Percentiles rank a stretch among this genome's conserved stretches.
phyloP scores from a whole-genome alignment of 2,113 vertebrate genomes.

The Tragelaphus strepsiceros region DNA sequence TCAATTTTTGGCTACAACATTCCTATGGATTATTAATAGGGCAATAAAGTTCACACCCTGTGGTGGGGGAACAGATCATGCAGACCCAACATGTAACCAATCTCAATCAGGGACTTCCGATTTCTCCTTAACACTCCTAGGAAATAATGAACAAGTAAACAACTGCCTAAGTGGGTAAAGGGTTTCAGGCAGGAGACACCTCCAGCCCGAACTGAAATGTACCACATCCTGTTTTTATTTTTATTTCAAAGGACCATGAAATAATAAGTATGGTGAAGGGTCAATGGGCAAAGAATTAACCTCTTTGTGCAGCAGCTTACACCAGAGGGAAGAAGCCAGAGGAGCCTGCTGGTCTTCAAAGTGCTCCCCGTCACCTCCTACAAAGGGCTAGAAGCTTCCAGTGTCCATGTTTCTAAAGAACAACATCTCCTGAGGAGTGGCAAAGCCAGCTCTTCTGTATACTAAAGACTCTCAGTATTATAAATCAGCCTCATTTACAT shows the following conservation, averaged over 20 bases:
- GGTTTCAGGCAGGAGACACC: background rate
- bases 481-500: background rate
- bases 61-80: background rate
- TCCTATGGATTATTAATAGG: constrained; percentile 12
- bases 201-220: background rate
- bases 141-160: constrained; percentile 1
- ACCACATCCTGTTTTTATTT: constrained; percentile 8
- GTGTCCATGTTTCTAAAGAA: background rate
- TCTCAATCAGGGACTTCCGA: background rate
- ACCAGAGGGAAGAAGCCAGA: background rate
- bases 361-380: background rate
- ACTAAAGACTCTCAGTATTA: background rate
- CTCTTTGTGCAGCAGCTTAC: background rate
- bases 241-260: background rate
- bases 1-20: background rate
- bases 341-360: background rate
- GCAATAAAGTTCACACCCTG: background rate
- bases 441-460: background rate
- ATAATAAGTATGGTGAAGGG: background rate
- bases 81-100: background rate
- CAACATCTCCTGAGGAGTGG: background rate
- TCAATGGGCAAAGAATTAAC: constrained; percentile 16
- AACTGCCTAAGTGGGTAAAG: background rate
- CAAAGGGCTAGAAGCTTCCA: background rate
- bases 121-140: background rate